Evolutionary conservation across 2,797 vertebrate genomes (phyloP).

Genomic region (Sphenodon punctatus): DNA sequence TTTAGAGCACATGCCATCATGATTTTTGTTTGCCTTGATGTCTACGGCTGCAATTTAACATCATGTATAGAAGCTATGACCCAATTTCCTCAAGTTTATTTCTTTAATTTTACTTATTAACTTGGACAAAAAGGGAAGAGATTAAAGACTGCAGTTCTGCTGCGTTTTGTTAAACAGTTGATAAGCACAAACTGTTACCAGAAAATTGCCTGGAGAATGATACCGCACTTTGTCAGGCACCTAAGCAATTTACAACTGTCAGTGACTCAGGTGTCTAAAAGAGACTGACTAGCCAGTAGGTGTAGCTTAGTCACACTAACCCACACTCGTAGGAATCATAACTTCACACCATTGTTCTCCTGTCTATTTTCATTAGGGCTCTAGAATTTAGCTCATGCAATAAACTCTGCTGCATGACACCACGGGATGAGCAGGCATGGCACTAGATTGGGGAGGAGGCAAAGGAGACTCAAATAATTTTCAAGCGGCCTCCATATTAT

Average conservation of each 20-base stretch:
- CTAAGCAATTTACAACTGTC: not conserved
- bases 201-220: not conserved
- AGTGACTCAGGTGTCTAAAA: slow-evolving; percentile 59
- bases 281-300: slow-evolving; percentile 28
- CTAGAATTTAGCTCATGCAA: not conserved
- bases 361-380: slow-evolving; percentile 36
- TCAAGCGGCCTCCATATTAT: no score
- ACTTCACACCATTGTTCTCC: slow-evolving; percentile 18
- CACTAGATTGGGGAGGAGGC: no score
- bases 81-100: not conserved
- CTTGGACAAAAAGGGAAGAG: not conserved
- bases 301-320: slow-evolving; percentile 56
- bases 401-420: not conserved
- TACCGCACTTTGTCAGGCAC: not conserved
- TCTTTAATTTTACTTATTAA: not conserved
- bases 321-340: slow-evolving; percentile 2
- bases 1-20: not conserved
- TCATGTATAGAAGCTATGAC: not conserved
- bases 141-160: not conserved
- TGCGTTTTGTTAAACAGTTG: not conserved
- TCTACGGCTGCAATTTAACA: not conserved
- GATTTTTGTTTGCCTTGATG: not conserved
- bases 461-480: no score
- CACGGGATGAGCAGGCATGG: not conserved
- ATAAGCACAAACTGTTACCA: not conserved